Conservation (phyloP, 2,797 vertebrate species). For the Knipowitschia caucasica region DNA sequence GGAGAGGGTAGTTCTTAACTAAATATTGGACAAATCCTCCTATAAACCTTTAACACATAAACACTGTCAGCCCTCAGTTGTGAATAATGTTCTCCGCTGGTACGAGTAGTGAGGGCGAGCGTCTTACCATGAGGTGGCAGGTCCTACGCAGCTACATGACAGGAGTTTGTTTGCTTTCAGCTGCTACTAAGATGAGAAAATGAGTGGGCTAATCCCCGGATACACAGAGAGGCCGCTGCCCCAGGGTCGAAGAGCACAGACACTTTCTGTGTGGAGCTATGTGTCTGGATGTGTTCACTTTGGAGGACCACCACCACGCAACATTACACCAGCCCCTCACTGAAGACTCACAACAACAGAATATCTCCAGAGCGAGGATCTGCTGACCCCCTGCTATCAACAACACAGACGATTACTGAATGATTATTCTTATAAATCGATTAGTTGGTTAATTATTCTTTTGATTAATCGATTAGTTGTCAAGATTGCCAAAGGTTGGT, state of each 20-base stretch:
- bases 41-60: no score
- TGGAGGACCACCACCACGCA: constrained; percentile 16
- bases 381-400: constrained; percentile 34
- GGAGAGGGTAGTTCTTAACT: no score
- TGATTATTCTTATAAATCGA: no score
- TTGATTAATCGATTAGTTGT: no score
- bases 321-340: constrained; percentile 26
- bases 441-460: no score
- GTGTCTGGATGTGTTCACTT: constrained; percentile 10
- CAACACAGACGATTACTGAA: no score
- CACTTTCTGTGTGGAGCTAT: constrained; percentile 28
- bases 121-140: constrained; percentile 43
- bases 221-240: constrained; percentile 49
- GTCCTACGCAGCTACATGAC: constrained; percentile 44
- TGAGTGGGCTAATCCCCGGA: constrained; percentile 62
- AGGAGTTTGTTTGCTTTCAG: constrained; percentile 65
- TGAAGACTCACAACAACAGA: constrained; percentile 36
- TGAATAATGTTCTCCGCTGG: no score
- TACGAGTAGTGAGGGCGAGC: constrained; percentile 28
- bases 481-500: no score
- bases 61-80: no score
- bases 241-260: constrained; percentile 33
- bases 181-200: constrained; percentile 66
- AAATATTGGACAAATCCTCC: no score
- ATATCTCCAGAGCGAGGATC: constrained; percentile 30